Conservation (phyloP, 2,113 vertebrate genomes). For the Pandion haliaetus region DNA sequence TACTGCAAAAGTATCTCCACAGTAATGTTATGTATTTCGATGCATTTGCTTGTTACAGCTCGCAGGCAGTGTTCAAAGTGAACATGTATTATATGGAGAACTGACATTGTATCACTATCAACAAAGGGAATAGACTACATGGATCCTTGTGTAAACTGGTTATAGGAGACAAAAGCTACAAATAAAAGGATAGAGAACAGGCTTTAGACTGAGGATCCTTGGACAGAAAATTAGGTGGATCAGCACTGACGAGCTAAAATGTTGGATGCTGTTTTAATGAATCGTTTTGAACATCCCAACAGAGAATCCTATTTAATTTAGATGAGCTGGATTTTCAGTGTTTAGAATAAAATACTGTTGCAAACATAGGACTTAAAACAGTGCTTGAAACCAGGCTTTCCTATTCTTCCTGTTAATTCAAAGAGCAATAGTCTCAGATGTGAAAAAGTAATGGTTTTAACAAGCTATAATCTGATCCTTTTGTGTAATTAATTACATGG, state of each 20-base stretch:
- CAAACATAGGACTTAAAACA: background rate
- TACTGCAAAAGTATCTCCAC: background rate
- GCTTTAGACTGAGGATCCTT: background rate
- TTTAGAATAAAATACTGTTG: background rate
- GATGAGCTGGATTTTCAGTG: background rate
- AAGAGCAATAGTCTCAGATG: background rate
- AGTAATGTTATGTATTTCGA: background rate
- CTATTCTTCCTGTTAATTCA: background rate
- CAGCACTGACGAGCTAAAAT: background rate
- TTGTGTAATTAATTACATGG: background rate
- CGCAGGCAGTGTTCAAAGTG: background rate
- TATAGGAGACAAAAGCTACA: background rate
- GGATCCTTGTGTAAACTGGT: background rate
- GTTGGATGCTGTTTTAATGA: background rate
- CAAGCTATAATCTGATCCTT: background rate
- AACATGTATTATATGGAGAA: background rate
- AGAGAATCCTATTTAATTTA: background rate
- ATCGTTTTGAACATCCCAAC: background rate
- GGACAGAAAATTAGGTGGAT: background rate
- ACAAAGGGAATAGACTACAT: background rate
- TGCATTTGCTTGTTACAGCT: rapidly evolving
- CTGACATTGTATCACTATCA: background rate
- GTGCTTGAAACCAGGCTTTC: background rate
- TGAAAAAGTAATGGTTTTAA: background rate
- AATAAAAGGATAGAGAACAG: background rate